Evolutionary conservation across 2,113 vertebrate genomes (phyloP), one percentile per base, ranked within the genome.

Genomic region (Madoqua kirkii): DNA sequence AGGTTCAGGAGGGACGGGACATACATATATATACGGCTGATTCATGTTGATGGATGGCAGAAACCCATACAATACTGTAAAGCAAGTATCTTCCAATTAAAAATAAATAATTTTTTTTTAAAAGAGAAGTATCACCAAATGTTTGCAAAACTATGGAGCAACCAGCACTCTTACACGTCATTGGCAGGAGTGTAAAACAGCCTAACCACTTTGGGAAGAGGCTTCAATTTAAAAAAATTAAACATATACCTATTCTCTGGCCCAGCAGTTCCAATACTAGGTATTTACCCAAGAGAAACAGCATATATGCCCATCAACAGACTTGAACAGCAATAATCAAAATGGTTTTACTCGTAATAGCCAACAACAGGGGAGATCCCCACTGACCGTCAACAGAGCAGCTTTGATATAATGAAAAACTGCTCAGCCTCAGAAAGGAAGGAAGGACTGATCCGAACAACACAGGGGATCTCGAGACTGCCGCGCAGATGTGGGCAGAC

Each of bases 361-460:
- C 31, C 31, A 17, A 43, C 4, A 13, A 14, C 1, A 15, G 31
- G 55, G 55, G 27, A 31, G 36, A 7, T 36, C 43, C 71, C 43
- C 10, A 57, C 74, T 19, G 74, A 7, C 89, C 3, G 3, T 25
- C 40, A 5, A 23, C 23, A 8, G 36, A 23, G 16, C 23, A 23
- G 3, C 16, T 29, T 13, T 8, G 2, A 14, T 19, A 1, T 11
- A 14, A 23, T 14, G 43, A 33, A 21, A 76, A 2, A 23, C 29
- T 15, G 9, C 54, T 50, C 11, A 25, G 17, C 36, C 29, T 15
- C 43, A 33, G 14, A 52, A n/a, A 90, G 71, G 88, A 25, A 78
- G 14, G 36, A n/a, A 12, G 0, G 1, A 2, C 13, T 1, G 19
- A 59, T 17, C 11, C 5, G 0, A 0, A 11, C 29, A 2, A 14